Conservation (phyloP, 2,888 invertebrate species). For the Muscina levida region DNA sequence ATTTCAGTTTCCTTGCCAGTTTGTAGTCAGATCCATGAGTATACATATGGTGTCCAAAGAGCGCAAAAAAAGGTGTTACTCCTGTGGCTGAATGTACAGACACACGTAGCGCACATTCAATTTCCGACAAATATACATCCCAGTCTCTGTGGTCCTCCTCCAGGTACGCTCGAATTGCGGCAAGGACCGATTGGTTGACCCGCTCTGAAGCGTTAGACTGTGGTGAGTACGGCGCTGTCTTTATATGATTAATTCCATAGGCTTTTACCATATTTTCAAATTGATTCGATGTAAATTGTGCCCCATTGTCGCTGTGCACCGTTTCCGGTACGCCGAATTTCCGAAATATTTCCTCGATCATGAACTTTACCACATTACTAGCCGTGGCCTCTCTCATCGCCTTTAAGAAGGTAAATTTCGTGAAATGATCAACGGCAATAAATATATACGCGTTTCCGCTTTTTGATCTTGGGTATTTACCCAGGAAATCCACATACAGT, state of each 20-base stretch:
- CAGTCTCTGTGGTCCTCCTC: constrained; percentile 60
- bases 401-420: too few species aligned
- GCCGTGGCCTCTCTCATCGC: neutral
- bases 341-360: neutral
- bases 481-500: constrained; percentile 41
- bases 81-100: constrained; percentile 44
- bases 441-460: constrained; percentile 31
- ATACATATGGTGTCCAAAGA: constrained; percentile 40
- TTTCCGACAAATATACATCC: constrained; percentile 51
- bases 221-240: constrained; percentile 71
- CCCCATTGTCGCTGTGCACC: constrained; percentile 59
- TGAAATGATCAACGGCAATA: neutral
- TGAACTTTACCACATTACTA: neutral
- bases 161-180: constrained; percentile 67
- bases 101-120: constrained; percentile 50
- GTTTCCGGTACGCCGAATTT: constrained; percentile 69
- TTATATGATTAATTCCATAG: constrained; percentile 59
- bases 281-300: constrained; percentile 38
- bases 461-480: constrained; percentile 12
- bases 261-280: constrained; percentile 6
- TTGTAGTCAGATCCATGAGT: constrained; percentile 9
- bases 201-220: constrained; percentile 74
- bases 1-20: neutral
- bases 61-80: constrained; percentile 40
- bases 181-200: constrained; percentile 71